Evolutionary conservation across 2,888 invertebrate species (phyloP).

Genomic region (Timandra comae): DNA sequence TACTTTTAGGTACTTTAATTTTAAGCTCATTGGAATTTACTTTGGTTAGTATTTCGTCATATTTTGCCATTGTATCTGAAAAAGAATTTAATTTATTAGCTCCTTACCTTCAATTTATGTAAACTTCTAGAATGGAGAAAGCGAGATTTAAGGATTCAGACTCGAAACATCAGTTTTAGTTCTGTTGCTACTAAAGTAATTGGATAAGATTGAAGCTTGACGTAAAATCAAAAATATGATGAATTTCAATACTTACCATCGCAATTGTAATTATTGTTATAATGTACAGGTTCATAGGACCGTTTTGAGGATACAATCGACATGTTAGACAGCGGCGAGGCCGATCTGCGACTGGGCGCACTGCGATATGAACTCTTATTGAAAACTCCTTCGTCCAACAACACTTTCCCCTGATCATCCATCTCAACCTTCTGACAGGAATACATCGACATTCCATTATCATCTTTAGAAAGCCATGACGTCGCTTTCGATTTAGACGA

Average conservation of each 20-base stretch:
- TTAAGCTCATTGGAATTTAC: constrained; percentile 65
- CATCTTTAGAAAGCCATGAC: constrained; percentile 49
- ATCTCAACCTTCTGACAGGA: constrained; percentile 68
- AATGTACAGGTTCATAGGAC: constrained; percentile 22
- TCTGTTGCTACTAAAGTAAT: no score
- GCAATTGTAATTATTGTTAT: constrained; percentile 17
- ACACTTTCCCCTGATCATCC: constrained; percentile 63
- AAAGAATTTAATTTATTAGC: no score
- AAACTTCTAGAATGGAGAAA: no score
- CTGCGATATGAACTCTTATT: constrained; percentile 28
- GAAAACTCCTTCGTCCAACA: constrained; percentile 57
- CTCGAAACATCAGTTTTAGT: no score
- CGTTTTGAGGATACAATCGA: constrained; percentile 34
- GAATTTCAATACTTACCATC: constrained; percentile 35
- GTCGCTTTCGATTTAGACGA: constrained; percentile 48
- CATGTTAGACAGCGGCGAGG: constrained; percentile 36
- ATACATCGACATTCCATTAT: constrained; percentile 64
- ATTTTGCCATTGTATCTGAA: constrained; percentile 42
- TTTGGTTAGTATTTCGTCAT: constrained; percentile 66
- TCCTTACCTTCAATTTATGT: no score
- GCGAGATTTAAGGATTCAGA: no score
- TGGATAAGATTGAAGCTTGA: no score
- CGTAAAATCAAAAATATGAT: no score
- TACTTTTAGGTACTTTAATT: constrained; percentile 64
- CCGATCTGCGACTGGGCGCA: constrained; percentile 27